phyloP scores from a whole-genome alignment of 2,113 vertebrate genomes.

The Gasterosteus nipponicus region DNA sequence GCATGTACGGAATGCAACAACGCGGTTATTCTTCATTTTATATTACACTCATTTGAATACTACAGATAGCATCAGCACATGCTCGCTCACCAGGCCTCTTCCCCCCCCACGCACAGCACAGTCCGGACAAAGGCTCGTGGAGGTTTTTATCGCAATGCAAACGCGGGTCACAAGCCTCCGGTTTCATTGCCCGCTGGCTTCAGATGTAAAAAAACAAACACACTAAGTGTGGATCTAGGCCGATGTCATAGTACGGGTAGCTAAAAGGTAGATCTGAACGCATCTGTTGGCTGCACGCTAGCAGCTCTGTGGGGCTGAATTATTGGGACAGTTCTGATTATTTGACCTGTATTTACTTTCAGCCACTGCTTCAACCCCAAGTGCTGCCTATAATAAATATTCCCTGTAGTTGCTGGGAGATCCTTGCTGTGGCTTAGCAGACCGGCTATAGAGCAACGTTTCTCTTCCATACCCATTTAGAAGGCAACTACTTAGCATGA shows the following conservation, averaged over 20 bases:
- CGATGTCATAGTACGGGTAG: background rate
- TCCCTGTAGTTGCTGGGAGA: slow-evolving; percentile 14
- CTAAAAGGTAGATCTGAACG: background rate
- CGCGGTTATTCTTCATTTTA: slow-evolving; percentile 82
- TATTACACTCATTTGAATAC: slow-evolving; percentile 78
- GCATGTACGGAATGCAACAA: slow-evolving; percentile 78
- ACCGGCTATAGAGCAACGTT: slow-evolving; percentile 12
- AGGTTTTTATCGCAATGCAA: slow-evolving; percentile 51
- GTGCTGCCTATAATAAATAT: no score
- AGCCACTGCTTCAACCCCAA: no score
- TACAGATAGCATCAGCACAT: slow-evolving; percentile 74
- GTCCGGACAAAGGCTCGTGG: slow-evolving; percentile 66
- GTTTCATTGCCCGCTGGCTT: background rate
- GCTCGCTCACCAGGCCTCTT: slow-evolving; percentile 42
- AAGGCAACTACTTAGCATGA: slow-evolving; percentile 39
- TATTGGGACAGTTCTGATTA: no score
- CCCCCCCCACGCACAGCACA: slow-evolving; percentile 43
- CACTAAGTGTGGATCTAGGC: background rate
- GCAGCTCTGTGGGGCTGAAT: background rate
- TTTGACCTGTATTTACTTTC: no score
- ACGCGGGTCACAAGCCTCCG: slow-evolving; percentile 20
- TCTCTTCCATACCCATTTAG: background rate
- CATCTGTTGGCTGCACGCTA: background rate
- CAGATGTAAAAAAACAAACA: background rate
- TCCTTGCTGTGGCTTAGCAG: slow-evolving; percentile 10